phyloP scores from a whole-genome alignment of 2,888 invertebrate genomes.

The Campaea margaritaria region DNA sequence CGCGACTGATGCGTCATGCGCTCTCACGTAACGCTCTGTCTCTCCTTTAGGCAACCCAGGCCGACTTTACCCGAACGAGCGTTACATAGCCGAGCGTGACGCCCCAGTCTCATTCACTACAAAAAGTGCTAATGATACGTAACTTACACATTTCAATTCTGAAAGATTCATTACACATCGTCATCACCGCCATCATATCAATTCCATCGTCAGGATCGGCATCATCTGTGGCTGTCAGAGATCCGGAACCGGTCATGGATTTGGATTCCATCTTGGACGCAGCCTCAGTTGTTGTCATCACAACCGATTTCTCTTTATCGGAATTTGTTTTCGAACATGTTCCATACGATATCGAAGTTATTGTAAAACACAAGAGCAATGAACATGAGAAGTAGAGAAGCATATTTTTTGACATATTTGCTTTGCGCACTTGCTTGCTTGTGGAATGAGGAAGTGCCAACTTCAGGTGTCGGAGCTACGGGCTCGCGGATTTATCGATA shows the following conservation, averaged over 20 bases:
- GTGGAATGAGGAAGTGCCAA: too few relatives aligned
- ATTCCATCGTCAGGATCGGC: constrained; percentile 40
- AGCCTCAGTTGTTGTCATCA: constrained; percentile 10
- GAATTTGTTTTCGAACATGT: constrained; percentile 15
- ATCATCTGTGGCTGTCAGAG: constrained; percentile 21
- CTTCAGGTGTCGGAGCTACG: too few relatives aligned
- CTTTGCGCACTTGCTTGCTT: too few relatives aligned
- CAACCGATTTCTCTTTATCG: constrained; percentile 4
- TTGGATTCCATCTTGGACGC: constrained; percentile 6
- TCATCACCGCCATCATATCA: constrained; percentile 70
- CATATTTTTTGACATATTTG: neutral
- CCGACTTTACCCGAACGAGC: too few relatives aligned
- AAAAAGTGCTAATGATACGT: neutral
- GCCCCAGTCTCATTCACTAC: too few relatives aligned
- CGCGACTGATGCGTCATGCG: too few relatives aligned
- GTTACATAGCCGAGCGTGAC: too few relatives aligned
- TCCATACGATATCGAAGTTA: constrained; percentile 6
- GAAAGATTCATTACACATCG: constrained; percentile 82
- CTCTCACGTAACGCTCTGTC: too few relatives aligned
- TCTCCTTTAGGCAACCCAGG: too few relatives aligned
- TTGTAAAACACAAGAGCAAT: neutral
- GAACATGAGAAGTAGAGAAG: neutral
- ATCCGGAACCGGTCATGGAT: constrained; percentile 20
- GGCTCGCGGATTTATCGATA: neutral
- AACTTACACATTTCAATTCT: constrained; percentile 80